phyloP scores from a whole-genome alignment of 2,113 vertebrate species.

The Alces alces region DNA sequence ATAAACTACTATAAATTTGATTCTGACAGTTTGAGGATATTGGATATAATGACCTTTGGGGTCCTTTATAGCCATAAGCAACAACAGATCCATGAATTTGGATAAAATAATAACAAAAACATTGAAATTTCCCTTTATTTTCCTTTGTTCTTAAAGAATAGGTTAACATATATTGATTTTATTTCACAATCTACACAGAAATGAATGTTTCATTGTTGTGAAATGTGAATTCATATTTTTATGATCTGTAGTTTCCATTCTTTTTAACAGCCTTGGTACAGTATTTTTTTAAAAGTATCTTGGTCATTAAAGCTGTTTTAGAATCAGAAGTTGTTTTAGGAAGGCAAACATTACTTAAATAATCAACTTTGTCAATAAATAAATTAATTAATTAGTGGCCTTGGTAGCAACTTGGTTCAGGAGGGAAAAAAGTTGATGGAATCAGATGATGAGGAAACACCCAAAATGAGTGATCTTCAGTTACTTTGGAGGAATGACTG shows the following conservation, averaged over 20 bases:
- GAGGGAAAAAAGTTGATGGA: background rate
- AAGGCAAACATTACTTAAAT: conserved; percentile 1
- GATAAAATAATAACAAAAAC: background rate
- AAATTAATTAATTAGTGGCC: background rate
- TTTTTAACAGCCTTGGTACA: conserved; percentile 48
- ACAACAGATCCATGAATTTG: background rate
- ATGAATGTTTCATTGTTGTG: conserved; percentile 37
- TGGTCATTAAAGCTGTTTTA: conserved; percentile 47
- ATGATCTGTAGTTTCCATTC: conserved; percentile 58
- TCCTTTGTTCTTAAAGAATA: conserved; percentile 51
- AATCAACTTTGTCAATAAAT: background rate
- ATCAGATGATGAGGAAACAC: background rate
- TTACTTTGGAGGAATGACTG: background rate
- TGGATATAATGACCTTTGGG: background rate
- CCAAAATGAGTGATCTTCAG: background rate
- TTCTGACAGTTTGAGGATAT: background rate
- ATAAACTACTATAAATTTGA: background rate
- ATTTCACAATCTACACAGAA: conserved; percentile 38
- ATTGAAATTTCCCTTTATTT: conserved; percentile 25
- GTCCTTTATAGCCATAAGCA: background rate
- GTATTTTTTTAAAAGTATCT: background rate
- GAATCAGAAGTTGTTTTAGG: conserved; percentile 36
- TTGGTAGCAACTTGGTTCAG: background rate
- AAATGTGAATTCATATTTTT: conserved; percentile 36
- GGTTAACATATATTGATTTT: conserved; percentile 61